Percentiles rank a stretch among this genome's conserved stretches.
Evolutionary conservation across 2,888 invertebrate genomes (phyloP).

Genomic region (Gymnosoma rotundatum): DNA sequence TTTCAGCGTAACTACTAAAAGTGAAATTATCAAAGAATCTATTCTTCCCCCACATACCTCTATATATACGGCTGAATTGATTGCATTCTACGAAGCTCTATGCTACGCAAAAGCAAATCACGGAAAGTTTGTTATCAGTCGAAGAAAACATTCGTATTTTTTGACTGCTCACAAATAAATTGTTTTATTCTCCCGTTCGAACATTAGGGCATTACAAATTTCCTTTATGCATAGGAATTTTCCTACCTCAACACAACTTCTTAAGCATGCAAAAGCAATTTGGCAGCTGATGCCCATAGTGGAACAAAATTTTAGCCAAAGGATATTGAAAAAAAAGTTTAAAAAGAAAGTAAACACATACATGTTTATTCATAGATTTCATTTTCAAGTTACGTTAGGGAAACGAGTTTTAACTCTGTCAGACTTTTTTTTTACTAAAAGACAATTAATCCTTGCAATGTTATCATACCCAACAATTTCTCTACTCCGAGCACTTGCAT

Average conservation of each 20-base stretch:
- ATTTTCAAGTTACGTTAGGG: slow-evolving; percentile 49
- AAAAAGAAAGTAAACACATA: background rate
- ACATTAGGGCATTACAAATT: too few species aligned
- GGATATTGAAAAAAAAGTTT: slow-evolving; percentile 3
- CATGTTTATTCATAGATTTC: slow-evolving; percentile 44
- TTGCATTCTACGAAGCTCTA: too few species aligned
- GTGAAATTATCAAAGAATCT: too few species aligned
- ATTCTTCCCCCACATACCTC: too few species aligned
- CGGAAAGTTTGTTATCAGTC: too few species aligned
- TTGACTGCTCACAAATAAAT: too few species aligned
- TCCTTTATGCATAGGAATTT: background rate
- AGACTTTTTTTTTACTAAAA: slow-evolving; percentile 73
- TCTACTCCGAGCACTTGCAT: background rate
- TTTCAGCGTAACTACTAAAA: too few species aligned
- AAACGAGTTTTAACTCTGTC: slow-evolving; percentile 40
- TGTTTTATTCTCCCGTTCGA: too few species aligned
- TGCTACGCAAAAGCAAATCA: too few species aligned
- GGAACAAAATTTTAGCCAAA: slow-evolving; percentile 39
- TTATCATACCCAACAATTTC: slow-evolving; percentile 29
- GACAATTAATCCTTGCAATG: slow-evolving; percentile 60
- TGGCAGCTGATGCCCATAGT: slow-evolving; percentile 50
- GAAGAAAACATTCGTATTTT: too few species aligned
- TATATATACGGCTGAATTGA: too few species aligned
- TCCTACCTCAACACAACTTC: background rate
- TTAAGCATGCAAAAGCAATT: slow-evolving; percentile 33